These are phyloP conservation scores for Poeciliopsis retropinna DNA, from an alignment of 2,113 vertebrate species.

Conservation along the genomic window DNA sequence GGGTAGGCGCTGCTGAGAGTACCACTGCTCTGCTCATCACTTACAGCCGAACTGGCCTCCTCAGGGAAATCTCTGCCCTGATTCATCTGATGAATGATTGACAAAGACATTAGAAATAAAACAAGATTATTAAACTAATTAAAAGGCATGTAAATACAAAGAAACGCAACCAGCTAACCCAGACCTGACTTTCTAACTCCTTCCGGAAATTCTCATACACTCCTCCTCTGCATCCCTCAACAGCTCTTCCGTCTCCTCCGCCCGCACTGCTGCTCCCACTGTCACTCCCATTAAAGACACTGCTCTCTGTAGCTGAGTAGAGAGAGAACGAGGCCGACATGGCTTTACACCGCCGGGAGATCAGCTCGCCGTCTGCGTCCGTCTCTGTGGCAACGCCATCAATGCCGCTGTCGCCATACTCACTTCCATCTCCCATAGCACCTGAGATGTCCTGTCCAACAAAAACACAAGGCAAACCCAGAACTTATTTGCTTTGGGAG, in stretches of 20 bases:
- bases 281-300: slow-evolving; percentile 90
- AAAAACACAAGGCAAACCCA: slow-evolving; percentile 17
- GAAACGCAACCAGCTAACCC: slow-evolving; percentile 50
- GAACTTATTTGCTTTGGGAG: neutral
- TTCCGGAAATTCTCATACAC: slow-evolving; percentile 96
- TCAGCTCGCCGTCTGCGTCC: slow-evolving; percentile 76
- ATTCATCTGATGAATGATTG: slow-evolving; percentile 40
- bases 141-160: neutral
- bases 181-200: slow-evolving; percentile 86
- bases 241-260: slow-evolving; percentile 78
- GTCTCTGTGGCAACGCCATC: slow-evolving; percentile 88
- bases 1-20: slow-evolving; percentile 90
- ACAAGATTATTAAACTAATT: neutral
- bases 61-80: slow-evolving; percentile 84
- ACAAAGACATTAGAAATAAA: neutral
- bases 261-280: slow-evolving; percentile 91
- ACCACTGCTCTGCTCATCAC: slow-evolving; percentile 92
- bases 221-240: slow-evolving; percentile 81
- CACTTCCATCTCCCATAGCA: slow-evolving; percentile 87
- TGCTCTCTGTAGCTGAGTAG: slow-evolving; percentile 78
- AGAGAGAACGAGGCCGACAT: slow-evolving; percentile 94
- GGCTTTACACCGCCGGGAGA: slow-evolving; percentile 90
- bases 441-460: slow-evolving; percentile 85
- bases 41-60: slow-evolving; percentile 88
- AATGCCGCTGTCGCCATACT: slow-evolving; percentile 95